These are phyloP conservation scores for Cherax destructor DNA, from an alignment of 1,140 invertebrate genomes.

Conservation along the genomic window DNA sequence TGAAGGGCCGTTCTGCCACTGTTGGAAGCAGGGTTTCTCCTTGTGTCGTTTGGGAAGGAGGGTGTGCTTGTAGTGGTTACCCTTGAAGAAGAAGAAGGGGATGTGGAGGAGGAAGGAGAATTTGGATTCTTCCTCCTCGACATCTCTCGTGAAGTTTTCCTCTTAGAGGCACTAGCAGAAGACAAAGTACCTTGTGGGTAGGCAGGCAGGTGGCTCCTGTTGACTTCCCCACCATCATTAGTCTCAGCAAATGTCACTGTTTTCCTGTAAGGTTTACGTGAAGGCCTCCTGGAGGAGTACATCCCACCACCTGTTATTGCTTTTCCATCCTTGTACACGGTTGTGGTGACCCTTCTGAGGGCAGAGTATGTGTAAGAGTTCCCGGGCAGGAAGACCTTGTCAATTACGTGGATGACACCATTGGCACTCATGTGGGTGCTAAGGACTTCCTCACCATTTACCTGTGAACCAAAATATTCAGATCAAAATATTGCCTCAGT, in stretches of 20 bases:
- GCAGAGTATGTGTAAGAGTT: conserved; percentile 45
- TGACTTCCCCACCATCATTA: conserved; percentile 12
- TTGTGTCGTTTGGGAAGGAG: conserved; percentile 32
- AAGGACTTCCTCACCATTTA: conserved; percentile 75
- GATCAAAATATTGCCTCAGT: neutral
- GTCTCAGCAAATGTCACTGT: conserved; percentile 45
- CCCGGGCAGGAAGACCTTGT: conserved; percentile 76
- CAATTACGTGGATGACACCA: conserved; percentile 80
- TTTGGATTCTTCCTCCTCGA: conserved; percentile 2
- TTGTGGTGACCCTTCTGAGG: neutral
- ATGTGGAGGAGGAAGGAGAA: conserved; percentile 20
- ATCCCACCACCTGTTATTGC: neutral
- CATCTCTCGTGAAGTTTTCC: conserved; percentile 15
- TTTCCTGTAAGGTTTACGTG: conserved; percentile 52
- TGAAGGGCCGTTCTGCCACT: neutral
- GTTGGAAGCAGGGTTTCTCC: neutral
- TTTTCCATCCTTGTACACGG: neutral
- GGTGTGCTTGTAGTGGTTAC: conserved; percentile 11
- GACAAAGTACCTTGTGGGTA: conserved; percentile 62
- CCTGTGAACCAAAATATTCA: conserved; percentile 70
- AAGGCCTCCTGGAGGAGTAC: conserved; percentile 23
- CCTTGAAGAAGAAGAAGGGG: neutral
- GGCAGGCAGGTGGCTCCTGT: conserved; percentile 34
- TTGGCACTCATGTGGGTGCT: conserved; percentile 78
- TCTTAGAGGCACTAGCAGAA: conserved; percentile 32